Evolutionary conservation across 1,140 invertebrate species (phyloP), one percentile per base, ranked within the genome.

Genomic region (Leguminivora glycinivorella): DNA sequence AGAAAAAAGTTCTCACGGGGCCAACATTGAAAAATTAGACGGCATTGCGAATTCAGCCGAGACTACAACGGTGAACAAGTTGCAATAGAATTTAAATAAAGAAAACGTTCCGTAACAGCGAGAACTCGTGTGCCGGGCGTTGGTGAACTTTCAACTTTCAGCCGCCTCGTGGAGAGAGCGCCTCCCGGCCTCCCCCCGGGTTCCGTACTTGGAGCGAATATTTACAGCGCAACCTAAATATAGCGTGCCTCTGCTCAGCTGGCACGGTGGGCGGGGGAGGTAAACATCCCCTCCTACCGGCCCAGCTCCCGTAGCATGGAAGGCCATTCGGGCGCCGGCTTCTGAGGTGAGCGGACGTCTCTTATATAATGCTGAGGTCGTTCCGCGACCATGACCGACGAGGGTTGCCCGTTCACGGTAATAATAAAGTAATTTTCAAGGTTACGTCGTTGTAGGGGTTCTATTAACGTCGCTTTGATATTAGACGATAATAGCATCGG

Each of bases 161-260:
- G 81, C 78, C 83, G 84, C 14, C 82, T 84, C 79, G 80, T 87
- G 81, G 83, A 81, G 80, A 68, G 79, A 73, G 74, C 76, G 78
- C 73, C 72, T 70, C 73, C 75, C 71, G n/a, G 66, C 74, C 74
- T 77, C 72, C 67, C 74, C 70, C 25, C 47, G 52, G 74, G 78
- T 87, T 87, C 85, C 87, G 86, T 88, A 89, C 86, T 89, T 86
- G 87, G 84, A 88, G 80, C 84, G 87, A 87, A 87, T 89, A 89
- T 91, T 91, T 91, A 91, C 87, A 89, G 87, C 87, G 83, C 88
- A 89, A 88, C 87, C 88, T 90, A 89, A 88, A 90, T 90, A 90
- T 90, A 90, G 88, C 86, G 83, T 89, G 82, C 83, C 85, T 82
- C 81, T 84, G 87, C 87, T 89, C 89, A 91, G 87, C 89, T 91